Conservation (phyloP, 2,113 vertebrate species). For the Rallus limicola region DNA sequence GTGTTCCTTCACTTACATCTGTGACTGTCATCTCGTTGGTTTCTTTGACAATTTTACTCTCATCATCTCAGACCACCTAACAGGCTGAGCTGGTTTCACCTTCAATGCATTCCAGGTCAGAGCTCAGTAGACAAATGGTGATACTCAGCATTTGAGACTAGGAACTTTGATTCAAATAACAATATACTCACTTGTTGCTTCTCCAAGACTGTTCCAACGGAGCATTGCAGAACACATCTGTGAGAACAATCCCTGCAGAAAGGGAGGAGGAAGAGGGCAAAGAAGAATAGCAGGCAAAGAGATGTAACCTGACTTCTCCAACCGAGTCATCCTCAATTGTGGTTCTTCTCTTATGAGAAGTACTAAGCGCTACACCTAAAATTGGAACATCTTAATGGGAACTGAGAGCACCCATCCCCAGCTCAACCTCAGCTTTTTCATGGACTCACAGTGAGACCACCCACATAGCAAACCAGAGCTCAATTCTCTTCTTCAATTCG, state of each 20-base stretch:
- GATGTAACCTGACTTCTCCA: not conserved
- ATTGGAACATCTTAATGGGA: not conserved
- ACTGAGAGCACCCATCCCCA: not conserved
- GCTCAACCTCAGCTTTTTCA: not conserved
- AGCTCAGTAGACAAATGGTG: not conserved
- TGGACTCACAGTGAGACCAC: not conserved
- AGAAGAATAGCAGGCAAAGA: not conserved
- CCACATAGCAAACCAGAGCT: not conserved
- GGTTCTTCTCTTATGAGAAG: not conserved
- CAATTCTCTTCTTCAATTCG: not conserved
- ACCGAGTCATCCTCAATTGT: accelerated
- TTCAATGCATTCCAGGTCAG: not conserved
- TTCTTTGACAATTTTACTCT: not conserved
- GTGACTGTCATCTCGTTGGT: not conserved
- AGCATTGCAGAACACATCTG: not conserved
- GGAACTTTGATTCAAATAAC: not conserved
- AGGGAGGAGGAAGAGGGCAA: not conserved
- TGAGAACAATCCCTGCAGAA: not conserved
- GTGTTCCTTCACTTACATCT: not conserved
- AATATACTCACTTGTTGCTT: not conserved
- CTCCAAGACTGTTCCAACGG: not conserved
- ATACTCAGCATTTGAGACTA: not conserved
- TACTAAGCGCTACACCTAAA: not conserved
- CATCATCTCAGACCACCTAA: not conserved
- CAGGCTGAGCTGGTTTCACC: not conserved